Evolutionary conservation across 2,888 invertebrate genomes (phyloP).

Genomic region (Aradus depressus): DNA sequence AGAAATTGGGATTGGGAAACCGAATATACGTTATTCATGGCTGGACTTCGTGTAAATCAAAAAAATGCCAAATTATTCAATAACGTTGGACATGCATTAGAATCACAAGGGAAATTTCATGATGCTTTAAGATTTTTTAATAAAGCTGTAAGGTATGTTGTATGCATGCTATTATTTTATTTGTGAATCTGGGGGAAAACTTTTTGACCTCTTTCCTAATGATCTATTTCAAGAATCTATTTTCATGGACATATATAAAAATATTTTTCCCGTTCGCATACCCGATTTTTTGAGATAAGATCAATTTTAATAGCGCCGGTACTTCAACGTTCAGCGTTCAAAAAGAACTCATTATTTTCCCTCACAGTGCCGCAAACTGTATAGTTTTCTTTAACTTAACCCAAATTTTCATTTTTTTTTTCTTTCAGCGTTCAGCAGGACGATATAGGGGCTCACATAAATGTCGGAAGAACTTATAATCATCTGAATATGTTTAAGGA

Average conservation of each 20-base stretch:
- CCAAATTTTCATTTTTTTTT: background rate
- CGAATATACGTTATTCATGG: constrained; percentile 88
- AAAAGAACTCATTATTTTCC: no score
- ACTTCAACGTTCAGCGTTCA: no score
- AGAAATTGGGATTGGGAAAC: constrained; percentile 89
- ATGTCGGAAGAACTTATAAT: constrained; percentile 90
- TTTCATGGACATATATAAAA: no score
- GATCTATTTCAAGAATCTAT: no score
- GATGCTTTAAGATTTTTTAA: constrained; percentile 86
- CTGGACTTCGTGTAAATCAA: constrained; percentile 74
- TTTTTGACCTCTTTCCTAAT: background rate
- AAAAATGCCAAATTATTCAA: constrained; percentile 93
- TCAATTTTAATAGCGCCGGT: no score
- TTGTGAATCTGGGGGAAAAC: background rate
- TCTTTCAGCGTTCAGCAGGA: constrained; percentile 69
- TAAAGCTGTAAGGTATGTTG: constrained; percentile 60
- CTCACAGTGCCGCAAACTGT: no score
- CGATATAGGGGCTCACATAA: constrained; percentile 94
- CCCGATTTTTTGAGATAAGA: no score
- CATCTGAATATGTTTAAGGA: constrained; percentile 77
- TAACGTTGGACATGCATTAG: constrained; percentile 92
- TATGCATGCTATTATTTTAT: background rate
- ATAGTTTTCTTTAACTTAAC: no score
- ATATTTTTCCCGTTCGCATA: no score
- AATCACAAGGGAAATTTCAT: constrained; percentile 53